Evolutionary conservation across 2,888 invertebrate species (phyloP).

Genomic region (Cerceris rybyensis): DNA sequence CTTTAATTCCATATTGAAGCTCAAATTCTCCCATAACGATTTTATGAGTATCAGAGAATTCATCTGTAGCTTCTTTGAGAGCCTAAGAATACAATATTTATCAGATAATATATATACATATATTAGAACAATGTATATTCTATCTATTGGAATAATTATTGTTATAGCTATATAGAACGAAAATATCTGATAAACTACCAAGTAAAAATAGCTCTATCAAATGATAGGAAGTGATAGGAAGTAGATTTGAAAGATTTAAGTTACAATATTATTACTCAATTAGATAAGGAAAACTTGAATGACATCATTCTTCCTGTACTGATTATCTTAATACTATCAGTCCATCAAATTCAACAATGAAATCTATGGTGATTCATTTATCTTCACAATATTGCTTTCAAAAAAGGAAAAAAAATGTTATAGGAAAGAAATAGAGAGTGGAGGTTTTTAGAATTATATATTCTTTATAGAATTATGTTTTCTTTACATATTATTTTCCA

Average conservation of each 20-base stretch:
- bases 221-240: background rate
- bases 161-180: too few relatives aligned
- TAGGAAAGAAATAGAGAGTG: conserved; percentile 18
- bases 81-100: conserved; percentile 68
- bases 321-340: background rate
- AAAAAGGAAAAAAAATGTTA: background rate
- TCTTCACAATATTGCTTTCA: background rate
- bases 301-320: background rate
- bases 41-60: conserved; percentile 80
- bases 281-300: background rate
- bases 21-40: conserved; percentile 85
- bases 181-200: background rate
- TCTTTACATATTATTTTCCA: conserved; percentile 14
- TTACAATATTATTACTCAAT: background rate
- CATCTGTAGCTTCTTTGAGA: conserved; percentile 70
- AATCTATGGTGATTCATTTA: background rate
- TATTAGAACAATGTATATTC: too few relatives aligned
- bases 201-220: background rate
- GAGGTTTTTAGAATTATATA: conserved; percentile 1
- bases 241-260: background rate
- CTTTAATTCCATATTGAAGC: conserved; percentile 85
- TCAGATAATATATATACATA: too few relatives aligned
- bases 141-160: too few relatives aligned
- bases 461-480: background rate
- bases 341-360: background rate